Base-by-base conservation (phyloP, 2,888 invertebrate genomes). In the Spilosoma lubricipeda region DNA sequence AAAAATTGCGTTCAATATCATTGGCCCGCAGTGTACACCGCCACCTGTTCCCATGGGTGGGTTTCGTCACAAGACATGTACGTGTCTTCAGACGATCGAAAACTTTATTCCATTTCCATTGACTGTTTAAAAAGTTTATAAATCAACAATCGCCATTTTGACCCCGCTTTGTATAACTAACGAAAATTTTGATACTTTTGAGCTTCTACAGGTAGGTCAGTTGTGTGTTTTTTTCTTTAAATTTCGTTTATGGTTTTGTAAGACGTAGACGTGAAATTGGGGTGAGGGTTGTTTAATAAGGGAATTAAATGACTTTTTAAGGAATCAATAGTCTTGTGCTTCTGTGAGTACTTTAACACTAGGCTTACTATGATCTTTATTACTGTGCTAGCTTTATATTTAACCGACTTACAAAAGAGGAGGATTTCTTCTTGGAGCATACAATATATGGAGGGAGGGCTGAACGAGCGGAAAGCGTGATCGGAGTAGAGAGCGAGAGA, bases 31-130 rank as follows among this genome's bases (percentile, higher is more conserved):
- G 77, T 86, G 85, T 84, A 85, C 52, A 27, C 5, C 48, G 39
- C 85, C 86, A 86, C 86, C 86, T 86, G 86, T 86, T 83, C 75
- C 75, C 75, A 77, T 70, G 79, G 80, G 77, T 77, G 77, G 78
- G 79, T 83, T 78, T 82, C 82, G 73, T 79, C 76, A 81, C 80
- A 76, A 69, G 79, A 73, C 76, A 73, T 74, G 74, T 72, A 59
- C 70, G 33, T 68, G 64, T 69, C 9, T 36, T 39, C 11, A 27
- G 27, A 42, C 66, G 71, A 74, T 67, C 69, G 68, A 72, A 56
- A 69, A 73, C 74, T 63, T 63, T 73, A 27, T 36, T 73, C 64
- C 36, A 23, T 23, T 70, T 77, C 74, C 80, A 83, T 75, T 80
- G 75, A 74, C 18, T 65, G 69, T 45, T 69, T 64, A 20, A 36